phyloP scores from a whole-genome alignment of 2,888 invertebrate genomes.

The Diabrotica balteata region DNA sequence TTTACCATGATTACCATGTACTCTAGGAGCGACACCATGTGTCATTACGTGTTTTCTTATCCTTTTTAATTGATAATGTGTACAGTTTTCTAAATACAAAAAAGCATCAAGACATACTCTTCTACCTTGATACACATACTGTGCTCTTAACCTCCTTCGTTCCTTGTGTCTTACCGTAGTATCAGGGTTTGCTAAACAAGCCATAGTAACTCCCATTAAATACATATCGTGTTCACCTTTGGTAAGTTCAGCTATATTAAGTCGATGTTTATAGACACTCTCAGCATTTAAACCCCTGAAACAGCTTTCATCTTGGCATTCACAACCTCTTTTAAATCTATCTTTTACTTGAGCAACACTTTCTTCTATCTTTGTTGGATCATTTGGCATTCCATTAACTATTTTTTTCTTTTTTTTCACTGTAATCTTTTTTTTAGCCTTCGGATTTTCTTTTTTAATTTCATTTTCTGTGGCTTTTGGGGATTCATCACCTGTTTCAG shows the following conservation, averaged over 20 bases:
- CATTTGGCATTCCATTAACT: conserved; percentile 54
- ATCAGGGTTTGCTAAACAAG: conserved; percentile 77
- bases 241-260: conserved; percentile 80
- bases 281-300: conserved; percentile 78
- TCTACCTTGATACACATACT: conserved; percentile 80
- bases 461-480: conserved; percentile 45
- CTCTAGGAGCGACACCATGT: conserved; percentile 78
- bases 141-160: conserved; percentile 73
- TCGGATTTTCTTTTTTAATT: conserved; percentile 59
- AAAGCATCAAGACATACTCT: conserved; percentile 81
- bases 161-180: conserved; percentile 77
- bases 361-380: conserved; percentile 73
- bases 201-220: conserved; percentile 85
- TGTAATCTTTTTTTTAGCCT: conserved; percentile 55
- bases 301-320: conserved; percentile 78
- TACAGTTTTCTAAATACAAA: conserved; percentile 80
- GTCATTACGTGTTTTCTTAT: conserved; percentile 81
- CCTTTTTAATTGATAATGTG: conserved; percentile 78
- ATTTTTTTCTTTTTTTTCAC: conserved; percentile 64
- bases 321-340: conserved; percentile 75
- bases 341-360: conserved; percentile 73
- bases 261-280: conserved; percentile 76
- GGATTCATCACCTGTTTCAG: conserved; percentile 40
- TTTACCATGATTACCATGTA: conserved; percentile 82
- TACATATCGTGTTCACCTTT: conserved; percentile 87